Percentiles rank a stretch among this genome's conserved stretches.
phyloP scores from a whole-genome alignment of 1,140 invertebrate species.

The Semibalanus balanoides region DNA sequence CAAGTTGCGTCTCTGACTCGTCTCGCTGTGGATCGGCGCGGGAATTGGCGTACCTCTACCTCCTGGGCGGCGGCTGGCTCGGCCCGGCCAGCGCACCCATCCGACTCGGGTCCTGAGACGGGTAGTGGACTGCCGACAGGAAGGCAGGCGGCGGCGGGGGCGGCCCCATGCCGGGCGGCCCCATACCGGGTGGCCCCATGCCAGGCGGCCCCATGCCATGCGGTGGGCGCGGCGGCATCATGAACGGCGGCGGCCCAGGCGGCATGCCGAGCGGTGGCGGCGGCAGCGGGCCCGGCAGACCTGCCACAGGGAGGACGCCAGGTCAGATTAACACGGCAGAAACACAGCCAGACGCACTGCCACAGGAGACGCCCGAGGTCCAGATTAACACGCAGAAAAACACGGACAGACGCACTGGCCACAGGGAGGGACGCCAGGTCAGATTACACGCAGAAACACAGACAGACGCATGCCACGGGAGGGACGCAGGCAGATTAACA shows the following conservation, averaged over 20 bases:
- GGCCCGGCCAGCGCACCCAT: constrained; percentile 43
- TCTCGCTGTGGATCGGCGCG: too few species aligned
- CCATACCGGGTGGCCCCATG: constrained; percentile 23
- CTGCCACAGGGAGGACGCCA: background rate
- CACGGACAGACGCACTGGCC: too few species aligned
- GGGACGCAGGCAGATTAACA: too few species aligned
- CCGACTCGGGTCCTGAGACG: constrained; percentile 81
- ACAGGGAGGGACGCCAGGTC: too few species aligned
- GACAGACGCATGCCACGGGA: too few species aligned
- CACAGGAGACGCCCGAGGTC: too few species aligned
- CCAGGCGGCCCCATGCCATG: constrained; percentile 24
- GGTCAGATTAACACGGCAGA: too few species aligned
- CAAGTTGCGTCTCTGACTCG: too few species aligned
- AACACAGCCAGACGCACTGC: too few species aligned
- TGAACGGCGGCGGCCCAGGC: constrained; percentile 35
- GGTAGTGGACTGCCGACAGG: constrained; percentile 58
- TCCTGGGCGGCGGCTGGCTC: background rate
- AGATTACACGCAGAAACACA: too few species aligned
- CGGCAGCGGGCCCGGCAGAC: constrained; percentile 5
- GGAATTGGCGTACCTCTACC: too few species aligned
- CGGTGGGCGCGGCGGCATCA: constrained; percentile 38
- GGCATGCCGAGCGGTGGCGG: constrained; percentile 24
- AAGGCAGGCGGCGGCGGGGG: constrained; percentile 21
- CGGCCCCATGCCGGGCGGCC: constrained; percentile 23
- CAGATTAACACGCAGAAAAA: too few species aligned